Percentiles rank a stretch among this genome's conserved stretches.
Evolutionary conservation across 2,888 invertebrate genomes (phyloP).

Genomic region (Himalopsyche kuldschensis): DNA sequence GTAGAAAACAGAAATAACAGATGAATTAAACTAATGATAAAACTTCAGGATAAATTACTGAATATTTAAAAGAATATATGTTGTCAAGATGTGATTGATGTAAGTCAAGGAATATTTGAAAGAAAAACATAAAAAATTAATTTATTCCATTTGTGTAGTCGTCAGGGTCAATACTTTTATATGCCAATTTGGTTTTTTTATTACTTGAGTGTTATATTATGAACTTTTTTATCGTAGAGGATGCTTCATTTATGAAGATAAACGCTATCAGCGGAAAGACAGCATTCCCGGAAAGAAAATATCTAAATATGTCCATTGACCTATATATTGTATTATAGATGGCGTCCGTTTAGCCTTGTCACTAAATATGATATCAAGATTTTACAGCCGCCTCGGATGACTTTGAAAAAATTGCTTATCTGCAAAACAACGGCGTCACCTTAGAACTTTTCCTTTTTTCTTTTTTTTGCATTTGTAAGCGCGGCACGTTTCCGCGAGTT

Average conservation of each 20-base stretch:
- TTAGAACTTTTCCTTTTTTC: not conserved
- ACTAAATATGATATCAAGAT: not conserved
- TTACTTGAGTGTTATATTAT: no score
- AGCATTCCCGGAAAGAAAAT: not conserved
- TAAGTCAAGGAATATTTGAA: no score
- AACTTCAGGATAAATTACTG: no score
- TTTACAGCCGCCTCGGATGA: conserved; percentile 1
- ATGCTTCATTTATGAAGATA: not conserved
- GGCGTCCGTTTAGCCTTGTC: not conserved
- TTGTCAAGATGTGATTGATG: no score
- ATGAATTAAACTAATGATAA: no score
- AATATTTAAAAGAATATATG: no score
- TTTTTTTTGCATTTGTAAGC: conserved; percentile 10
- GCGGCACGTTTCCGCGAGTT: conserved; percentile 16
- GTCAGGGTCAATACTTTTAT: no score
- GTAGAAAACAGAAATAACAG: no score
- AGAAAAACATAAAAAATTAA: no score
- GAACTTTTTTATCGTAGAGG: no score
- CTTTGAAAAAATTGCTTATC: conserved; percentile 3
- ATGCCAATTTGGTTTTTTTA: no score
- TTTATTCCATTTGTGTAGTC: no score
- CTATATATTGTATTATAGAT: not conserved
- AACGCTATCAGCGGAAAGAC: not conserved
- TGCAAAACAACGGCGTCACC: not conserved
- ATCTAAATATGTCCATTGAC: not conserved